phyloP scores from a whole-genome alignment of 1,140 invertebrate species.

The Cydia strobilella region DNA sequence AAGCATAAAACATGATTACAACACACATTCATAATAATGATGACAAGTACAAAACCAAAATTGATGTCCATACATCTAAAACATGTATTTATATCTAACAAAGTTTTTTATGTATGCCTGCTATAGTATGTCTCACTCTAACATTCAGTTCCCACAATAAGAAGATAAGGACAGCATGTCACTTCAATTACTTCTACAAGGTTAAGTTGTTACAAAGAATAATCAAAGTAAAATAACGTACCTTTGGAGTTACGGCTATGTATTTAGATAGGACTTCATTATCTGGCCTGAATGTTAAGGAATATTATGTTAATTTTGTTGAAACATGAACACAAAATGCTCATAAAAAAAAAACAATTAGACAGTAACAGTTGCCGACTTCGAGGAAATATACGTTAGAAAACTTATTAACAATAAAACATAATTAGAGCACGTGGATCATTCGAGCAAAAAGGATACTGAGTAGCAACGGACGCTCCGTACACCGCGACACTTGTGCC shows the following conservation, averaged over 20 bases:
- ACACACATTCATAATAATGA: slow-evolving; percentile 4
- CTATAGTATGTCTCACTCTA: slow-evolving; percentile 1
- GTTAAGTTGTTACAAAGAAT: slow-evolving; percentile 36
- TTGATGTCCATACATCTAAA: neutral
- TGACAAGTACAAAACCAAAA: slow-evolving; percentile 14
- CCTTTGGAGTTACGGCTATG: slow-evolving; percentile 70
- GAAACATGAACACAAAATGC: slow-evolving; percentile 24
- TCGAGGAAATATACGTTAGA: neutral
- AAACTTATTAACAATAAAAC: slow-evolving; percentile 24
- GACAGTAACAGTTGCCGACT: slow-evolving; percentile 10
- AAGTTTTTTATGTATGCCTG: slow-evolving; percentile 45
- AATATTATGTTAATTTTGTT: slow-evolving; percentile 38
- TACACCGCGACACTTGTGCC: slow-evolving; percentile 65
- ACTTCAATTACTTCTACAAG: slow-evolving; percentile 26
- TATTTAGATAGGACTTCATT: slow-evolving; percentile 76
- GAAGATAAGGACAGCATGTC: slow-evolving; percentile 28
- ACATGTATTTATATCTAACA: slow-evolving; percentile 19
- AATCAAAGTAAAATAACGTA: slow-evolving; percentile 47
- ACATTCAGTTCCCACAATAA: slow-evolving; percentile 16
- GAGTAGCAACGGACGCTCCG: slow-evolving; percentile 53
- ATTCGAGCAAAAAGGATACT: slow-evolving; percentile 67
- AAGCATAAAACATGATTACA: slow-evolving; percentile 1
- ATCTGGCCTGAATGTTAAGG: slow-evolving; percentile 67
- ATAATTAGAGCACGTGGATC: slow-evolving; percentile 61
- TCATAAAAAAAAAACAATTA: slow-evolving; percentile 17